phyloP scores from a whole-genome alignment of 2,888 invertebrate species.

The Boloria euphrosyne region DNA sequence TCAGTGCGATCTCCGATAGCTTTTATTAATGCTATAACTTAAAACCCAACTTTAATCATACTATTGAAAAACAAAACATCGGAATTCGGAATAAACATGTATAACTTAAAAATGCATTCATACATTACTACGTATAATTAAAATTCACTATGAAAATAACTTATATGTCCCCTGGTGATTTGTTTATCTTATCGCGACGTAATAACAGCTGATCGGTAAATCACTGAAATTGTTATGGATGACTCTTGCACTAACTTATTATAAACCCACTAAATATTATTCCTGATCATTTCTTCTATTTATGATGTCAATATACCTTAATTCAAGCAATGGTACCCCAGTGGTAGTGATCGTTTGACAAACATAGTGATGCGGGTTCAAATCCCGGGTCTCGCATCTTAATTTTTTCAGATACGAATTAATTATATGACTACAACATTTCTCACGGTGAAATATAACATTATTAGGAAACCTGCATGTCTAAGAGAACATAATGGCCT shows the following conservation, averaged over 20 bases:
- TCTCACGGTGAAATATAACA: too few relatives aligned
- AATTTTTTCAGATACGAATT: too few relatives aligned
- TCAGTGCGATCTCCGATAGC: too few relatives aligned
- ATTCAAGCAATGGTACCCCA: not conserved
- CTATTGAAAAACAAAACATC: not conserved
- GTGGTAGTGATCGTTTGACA: too few relatives aligned
- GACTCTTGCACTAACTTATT: slow-evolving; percentile 17
- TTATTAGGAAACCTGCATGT: too few relatives aligned
- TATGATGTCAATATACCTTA: not conserved
- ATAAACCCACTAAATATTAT: slow-evolving; percentile 8
- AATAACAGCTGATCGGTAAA: slow-evolving; percentile 38
- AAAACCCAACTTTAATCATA: too few relatives aligned
- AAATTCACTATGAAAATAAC: slow-evolving; percentile 15
- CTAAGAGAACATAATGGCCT: too few relatives aligned
- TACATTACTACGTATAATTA: slow-evolving; percentile 8
- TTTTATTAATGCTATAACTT: too few relatives aligned
- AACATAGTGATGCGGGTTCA: too few relatives aligned
- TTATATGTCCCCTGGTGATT: slow-evolving; percentile 31
- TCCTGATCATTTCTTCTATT: not conserved
- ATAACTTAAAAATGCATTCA: not conserved
- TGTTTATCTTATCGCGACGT: slow-evolving; percentile 35
- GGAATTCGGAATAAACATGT: too few relatives aligned
- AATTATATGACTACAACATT: too few relatives aligned
- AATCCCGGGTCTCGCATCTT: too few relatives aligned
- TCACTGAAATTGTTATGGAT: slow-evolving; percentile 38